These are phyloP conservation scores for Agrotis puta DNA, from an alignment of 2,888 invertebrate genomes.

Conservation along the genomic window DNA sequence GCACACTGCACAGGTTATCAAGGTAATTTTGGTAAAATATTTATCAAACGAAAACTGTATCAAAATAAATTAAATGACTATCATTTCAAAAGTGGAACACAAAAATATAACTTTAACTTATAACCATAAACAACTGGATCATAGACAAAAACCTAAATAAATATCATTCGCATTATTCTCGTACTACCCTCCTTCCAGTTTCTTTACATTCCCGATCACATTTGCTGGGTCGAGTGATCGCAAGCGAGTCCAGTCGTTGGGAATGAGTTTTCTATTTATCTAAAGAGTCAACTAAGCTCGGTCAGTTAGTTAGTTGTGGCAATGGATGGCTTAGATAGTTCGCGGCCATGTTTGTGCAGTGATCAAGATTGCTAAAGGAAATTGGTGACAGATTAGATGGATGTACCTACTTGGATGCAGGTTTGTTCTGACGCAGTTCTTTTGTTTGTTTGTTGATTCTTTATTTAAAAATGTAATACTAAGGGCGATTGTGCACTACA, in stretches of 20 bases:
- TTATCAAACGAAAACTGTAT: not conserved
- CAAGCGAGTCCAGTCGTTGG: constrained; percentile 64
- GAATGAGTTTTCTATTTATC: constrained; percentile 79
- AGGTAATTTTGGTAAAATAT: not conserved
- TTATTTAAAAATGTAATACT: not conserved
- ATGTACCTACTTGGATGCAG: constrained; percentile 21
- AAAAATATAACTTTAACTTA: no score
- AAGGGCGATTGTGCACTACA: no score
- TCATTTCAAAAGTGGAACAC: no score
- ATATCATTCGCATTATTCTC: constrained; percentile 32
- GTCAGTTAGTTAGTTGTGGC: constrained; percentile 68
- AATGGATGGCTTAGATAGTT: constrained; percentile 63
- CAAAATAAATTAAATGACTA: not conserved
- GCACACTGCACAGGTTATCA: not conserved
- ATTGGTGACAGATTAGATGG: constrained; percentile 47
- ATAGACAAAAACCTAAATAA: constrained; percentile 20
- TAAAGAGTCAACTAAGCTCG: constrained; percentile 74
- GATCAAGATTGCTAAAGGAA: constrained; percentile 45
- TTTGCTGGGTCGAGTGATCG: constrained; percentile 75
- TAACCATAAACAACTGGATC: constrained; percentile 13
- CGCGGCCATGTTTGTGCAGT: constrained; percentile 49
- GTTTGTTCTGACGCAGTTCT: constrained; percentile 9
- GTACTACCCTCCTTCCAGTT: constrained; percentile 62
- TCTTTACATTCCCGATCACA: constrained; percentile 61
- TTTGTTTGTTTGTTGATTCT: constrained; percentile 6